Evolutionary conservation across 2,888 invertebrate genomes (phyloP).

Genomic region (Sminthurides aquaticus): DNA sequence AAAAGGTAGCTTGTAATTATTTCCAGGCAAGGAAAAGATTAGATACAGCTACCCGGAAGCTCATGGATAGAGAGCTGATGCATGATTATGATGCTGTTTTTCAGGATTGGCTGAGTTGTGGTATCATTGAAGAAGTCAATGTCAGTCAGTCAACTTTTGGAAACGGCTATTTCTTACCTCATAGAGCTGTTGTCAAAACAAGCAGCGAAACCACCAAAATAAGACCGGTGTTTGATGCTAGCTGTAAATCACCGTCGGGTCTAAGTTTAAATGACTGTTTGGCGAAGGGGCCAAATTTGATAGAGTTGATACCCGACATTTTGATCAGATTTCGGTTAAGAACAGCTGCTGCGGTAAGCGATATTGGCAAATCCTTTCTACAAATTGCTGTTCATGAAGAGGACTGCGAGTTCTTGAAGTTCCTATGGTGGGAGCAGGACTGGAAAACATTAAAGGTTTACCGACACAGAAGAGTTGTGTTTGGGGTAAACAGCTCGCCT

Average conservation of each 20-base stretch:
- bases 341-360: conserved; percentile 35
- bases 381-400: no score
- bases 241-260: no score
- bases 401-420: conserved; percentile 43
- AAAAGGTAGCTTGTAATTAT: no score
- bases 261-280: conserved; percentile 39
- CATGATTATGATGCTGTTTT: conserved; percentile 9
- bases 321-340: conserved; percentile 25
- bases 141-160: no score
- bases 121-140: no score
- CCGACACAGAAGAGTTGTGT: conserved; percentile 17
- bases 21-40: no score
- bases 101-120: no score
- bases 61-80: neutral
- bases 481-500: conserved; percentile 21
- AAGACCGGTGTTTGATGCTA: conserved; percentile 31
- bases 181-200: conserved; percentile 40
- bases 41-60: no score
- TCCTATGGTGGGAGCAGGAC: conserved; percentile 38
- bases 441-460: conserved; percentile 1
- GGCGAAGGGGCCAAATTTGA: conserved; percentile 29
- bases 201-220: no score
- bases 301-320: no score
- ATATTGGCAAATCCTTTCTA: conserved; percentile 45
- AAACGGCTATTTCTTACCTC: no score